A percentile compares a stretch with the other conserved stretches of the same genome.
Conservation (phyloP, 2,113 vertebrate species). For the Egretta garzetta region DNA sequence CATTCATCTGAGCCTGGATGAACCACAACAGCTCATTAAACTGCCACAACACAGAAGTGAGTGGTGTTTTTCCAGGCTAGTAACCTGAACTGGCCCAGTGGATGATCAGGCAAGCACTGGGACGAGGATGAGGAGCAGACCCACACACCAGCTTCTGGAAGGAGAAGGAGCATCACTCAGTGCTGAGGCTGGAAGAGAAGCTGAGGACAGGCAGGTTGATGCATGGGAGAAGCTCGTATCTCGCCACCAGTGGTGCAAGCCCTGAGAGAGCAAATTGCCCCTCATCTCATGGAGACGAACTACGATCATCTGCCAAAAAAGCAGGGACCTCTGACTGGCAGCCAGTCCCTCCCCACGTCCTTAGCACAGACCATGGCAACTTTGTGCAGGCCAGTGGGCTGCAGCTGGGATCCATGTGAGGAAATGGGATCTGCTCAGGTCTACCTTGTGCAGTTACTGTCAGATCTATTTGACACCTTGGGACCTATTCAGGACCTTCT, state of each 20-base stretch:
- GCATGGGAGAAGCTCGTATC: background rate
- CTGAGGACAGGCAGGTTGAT: background rate
- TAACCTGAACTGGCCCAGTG: background rate
- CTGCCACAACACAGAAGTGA: background rate
- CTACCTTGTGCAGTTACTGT: background rate
- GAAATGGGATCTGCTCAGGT: background rate
- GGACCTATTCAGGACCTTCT: background rate
- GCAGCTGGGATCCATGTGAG: rapidly evolving
- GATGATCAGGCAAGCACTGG: background rate
- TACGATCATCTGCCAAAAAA: background rate
- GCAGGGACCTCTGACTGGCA: background rate
- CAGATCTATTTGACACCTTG: background rate
- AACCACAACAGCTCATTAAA: background rate
- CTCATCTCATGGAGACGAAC: rapidly evolving
- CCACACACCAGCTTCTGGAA: background rate
- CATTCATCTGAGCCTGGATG: background rate
- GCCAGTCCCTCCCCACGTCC: background rate
- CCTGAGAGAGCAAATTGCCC: background rate
- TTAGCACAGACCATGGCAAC: background rate
- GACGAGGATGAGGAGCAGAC: background rate
- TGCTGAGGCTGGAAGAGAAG: background rate
- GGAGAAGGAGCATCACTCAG: background rate
- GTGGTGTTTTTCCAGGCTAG: background rate
- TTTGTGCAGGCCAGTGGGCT: background rate
- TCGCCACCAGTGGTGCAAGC: background rate